Conservation (phyloP, 2,797 vertebrate genomes). For the Platalea minor region DNA sequence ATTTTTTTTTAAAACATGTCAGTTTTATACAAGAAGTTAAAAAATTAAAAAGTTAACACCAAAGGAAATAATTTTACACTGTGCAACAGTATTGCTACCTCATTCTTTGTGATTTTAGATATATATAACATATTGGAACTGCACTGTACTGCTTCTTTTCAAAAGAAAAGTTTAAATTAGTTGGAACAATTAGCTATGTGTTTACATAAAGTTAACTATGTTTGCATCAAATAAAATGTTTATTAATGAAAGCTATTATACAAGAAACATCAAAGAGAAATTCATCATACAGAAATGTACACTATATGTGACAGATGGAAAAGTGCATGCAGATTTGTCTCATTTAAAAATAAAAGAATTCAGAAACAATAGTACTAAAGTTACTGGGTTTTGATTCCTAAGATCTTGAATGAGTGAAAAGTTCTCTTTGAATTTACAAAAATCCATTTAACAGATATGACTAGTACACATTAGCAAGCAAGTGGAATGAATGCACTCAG, state of each 20-base stretch:
- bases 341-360: slow-evolving; percentile 77
- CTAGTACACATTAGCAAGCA: slow-evolving; percentile 88
- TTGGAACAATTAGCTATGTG: slow-evolving; percentile 65
- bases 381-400: slow-evolving; percentile 76
- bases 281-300: slow-evolving; percentile 89
- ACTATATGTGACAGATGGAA: slow-evolving; percentile 87
- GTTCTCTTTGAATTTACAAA: slow-evolving; percentile 85
- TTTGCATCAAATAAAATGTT: slow-evolving; percentile 81
- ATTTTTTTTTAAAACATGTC: slow-evolving; percentile 2
- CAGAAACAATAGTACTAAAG: slow-evolving; percentile 80
- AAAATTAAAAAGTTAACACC: slow-evolving; percentile 46
- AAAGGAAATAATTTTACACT: slow-evolving; percentile 50
- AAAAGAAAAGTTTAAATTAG: slow-evolving; percentile 61
- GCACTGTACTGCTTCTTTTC: slow-evolving; percentile 57
- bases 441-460: slow-evolving; percentile 83
- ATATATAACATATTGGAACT: slow-evolving; percentile 45
- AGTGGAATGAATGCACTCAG: slow-evolving; percentile 75
- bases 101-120: slow-evolving; percentile 20
- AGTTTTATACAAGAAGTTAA: slow-evolving; percentile 39
- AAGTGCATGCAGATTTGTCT: slow-evolving; percentile 92
- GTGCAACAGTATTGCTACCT: slow-evolving; percentile 57
- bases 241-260: slow-evolving; percentile 86
- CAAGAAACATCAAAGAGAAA: slow-evolving; percentile 90
- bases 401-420: slow-evolving; percentile 77
- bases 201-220: slow-evolving; percentile 79